Evolutionary conservation across 2,113 vertebrate species (phyloP).

Genomic region (Vulpes vulpes): DNA sequence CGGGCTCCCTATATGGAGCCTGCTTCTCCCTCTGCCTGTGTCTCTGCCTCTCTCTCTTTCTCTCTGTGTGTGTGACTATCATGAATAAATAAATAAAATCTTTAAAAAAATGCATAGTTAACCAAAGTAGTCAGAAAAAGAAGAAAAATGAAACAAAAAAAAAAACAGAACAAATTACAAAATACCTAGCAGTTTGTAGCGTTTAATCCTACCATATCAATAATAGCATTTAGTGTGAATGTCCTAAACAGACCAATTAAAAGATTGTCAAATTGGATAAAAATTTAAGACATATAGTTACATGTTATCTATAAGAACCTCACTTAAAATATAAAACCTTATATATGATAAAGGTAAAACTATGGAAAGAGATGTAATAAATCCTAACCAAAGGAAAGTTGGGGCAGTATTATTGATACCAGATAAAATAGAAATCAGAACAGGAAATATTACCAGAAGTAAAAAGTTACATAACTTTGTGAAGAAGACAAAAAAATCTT

Average conservation of each 20-base stretch:
- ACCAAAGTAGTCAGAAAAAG: not conserved
- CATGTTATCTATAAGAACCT: not conserved
- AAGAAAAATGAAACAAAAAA: not conserved
- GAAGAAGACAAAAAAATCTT: not conserved
- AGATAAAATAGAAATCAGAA: not conserved
- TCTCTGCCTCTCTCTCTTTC: no score
- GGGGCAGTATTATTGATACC: not conserved
- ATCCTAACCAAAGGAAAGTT: not conserved
- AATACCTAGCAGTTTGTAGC: not conserved
- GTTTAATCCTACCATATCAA: not conserved
- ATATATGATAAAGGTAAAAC: not conserved
- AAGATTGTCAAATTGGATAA: not conserved
- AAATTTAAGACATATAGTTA: not conserved
- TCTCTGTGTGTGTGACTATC: no score
- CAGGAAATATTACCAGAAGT: not conserved
- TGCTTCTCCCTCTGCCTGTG: no score
- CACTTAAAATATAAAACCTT: not conserved
- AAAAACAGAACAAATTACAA: not conserved
- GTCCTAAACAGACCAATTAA: not conserved
- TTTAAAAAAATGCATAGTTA: not conserved
- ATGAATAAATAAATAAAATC: no score
- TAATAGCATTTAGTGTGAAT: not conserved
- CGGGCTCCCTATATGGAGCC: no score
- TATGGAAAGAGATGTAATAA: not conserved
- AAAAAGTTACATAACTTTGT: not conserved